Evolutionary conservation across 1,140 invertebrate species (phyloP).

Genomic region (Eciton burchellii): DNA sequence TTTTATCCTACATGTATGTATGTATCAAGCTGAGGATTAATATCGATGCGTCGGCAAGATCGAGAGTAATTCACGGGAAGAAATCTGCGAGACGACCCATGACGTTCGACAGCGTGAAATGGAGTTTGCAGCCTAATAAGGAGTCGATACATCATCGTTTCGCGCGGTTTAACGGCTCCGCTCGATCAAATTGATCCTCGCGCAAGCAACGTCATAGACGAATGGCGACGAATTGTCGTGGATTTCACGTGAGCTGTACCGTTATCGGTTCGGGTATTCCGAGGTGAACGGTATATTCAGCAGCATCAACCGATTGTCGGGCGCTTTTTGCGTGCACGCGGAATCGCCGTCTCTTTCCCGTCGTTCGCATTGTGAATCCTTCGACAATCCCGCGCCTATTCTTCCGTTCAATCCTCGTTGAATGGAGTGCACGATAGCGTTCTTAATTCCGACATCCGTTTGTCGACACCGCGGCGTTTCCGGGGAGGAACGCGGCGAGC

Average conservation of each 20-base stretch:
- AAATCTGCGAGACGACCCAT: background rate
- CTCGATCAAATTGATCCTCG: conserved; percentile 66
- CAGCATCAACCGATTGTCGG: background rate
- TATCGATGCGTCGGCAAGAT: background rate
- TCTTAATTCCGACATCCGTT: conserved; percentile 26
- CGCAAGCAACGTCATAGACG: conserved; percentile 46
- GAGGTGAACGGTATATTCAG: conserved; percentile 8
- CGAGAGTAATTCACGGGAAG: background rate
- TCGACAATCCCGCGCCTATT: background rate
- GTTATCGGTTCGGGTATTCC: conserved; percentile 57
- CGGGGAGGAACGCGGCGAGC: conserved; percentile 36
- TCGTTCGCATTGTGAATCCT: background rate
- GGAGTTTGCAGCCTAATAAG: background rate
- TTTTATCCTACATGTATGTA: too few relatives aligned
- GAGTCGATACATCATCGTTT: background rate
- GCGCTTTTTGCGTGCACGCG: conserved; percentile 34
- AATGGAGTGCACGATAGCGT: conserved; percentile 5
- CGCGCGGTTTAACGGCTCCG: conserved; percentile 50
- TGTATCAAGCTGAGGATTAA: too few relatives aligned
- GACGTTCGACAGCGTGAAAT: background rate
- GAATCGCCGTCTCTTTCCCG: background rate
- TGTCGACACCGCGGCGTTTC: conserved; percentile 38
- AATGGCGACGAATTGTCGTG: conserved; percentile 54
- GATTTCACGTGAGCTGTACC: conserved; percentile 52
- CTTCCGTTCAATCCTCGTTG: background rate